Percentiles rank a stretch among this genome's conserved stretches.
These are phyloP conservation scores for Metopia argyrocephala DNA, from an alignment of 2,888 invertebrate species.

Conservation along the genomic window DNA sequence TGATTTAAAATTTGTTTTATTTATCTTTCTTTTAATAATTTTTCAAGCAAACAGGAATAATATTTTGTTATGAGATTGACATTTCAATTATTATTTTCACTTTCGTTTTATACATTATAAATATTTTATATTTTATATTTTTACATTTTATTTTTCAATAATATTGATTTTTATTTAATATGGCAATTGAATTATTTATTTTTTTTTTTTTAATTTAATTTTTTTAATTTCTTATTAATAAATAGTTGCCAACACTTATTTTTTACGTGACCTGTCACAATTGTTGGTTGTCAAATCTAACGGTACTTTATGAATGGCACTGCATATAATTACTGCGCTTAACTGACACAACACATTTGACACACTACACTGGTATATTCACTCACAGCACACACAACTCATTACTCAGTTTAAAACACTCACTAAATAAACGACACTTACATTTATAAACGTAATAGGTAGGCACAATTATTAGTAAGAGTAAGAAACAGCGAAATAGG, in stretches of 20 bases:
- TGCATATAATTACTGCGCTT: conserved; percentile 62
- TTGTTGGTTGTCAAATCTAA: conserved; percentile 32
- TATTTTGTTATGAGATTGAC: background rate
- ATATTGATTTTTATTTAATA: background rate
- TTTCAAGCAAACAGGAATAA: background rate
- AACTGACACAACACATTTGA: conserved; percentile 20
- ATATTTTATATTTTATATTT: background rate
- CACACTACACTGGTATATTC: conserved; percentile 21
- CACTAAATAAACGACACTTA: background rate
- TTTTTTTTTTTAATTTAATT: background rate
- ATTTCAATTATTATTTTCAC: background rate
- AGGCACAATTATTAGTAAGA: background rate
- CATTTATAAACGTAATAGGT: background rate
- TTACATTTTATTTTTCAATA: conserved; percentile 1
- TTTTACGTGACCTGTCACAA: conserved; percentile 64
- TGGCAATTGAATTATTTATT: background rate
- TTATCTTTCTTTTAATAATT: background rate
- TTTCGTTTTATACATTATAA: background rate
- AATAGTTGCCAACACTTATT: conserved; percentile 32
- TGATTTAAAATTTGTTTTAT: background rate
- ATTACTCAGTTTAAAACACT: conserved; percentile 7
- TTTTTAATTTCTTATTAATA: conserved; percentile 3
- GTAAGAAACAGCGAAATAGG: background rate
- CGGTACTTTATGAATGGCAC: conserved; percentile 50
- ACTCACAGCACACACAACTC: conserved; percentile 26